Evolutionary conservation across 2,113 vertebrate genomes (phyloP).

Genomic region (Leiothrix lutea): DNA sequence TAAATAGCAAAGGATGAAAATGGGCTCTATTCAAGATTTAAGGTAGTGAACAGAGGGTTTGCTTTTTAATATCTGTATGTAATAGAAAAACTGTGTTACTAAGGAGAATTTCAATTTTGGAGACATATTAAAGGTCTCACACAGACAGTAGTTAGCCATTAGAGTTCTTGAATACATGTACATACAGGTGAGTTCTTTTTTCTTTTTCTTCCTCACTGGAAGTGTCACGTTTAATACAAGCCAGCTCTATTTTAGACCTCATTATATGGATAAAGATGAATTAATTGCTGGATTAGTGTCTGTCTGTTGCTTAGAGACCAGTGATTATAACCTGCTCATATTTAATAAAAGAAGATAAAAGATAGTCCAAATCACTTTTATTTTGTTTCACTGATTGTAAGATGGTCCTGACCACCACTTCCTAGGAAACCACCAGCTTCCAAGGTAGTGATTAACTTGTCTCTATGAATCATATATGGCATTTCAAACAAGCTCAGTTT

Average conservation of each 20-base stretch:
- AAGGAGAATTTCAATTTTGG: neutral
- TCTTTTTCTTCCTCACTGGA: neutral
- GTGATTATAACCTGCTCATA: conserved; percentile 35
- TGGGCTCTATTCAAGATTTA: neutral
- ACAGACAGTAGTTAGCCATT: neutral
- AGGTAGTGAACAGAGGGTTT: neutral
- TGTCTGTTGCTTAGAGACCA: conserved; percentile 10
- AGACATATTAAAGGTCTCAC: conserved; percentile 12
- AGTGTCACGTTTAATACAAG: neutral
- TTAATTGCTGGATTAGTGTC: conserved; percentile 48
- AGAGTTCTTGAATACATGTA: neutral
- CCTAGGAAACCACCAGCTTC: conserved; percentile 5
- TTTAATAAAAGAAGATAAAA: conserved; percentile 40
- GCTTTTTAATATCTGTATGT: neutral
- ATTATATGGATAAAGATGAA: conserved; percentile 42
- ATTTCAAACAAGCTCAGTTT: neutral
- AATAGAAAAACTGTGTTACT: neutral
- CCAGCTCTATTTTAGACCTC: conserved; percentile 22
- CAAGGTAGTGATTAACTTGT: neutral
- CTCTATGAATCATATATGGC: neutral
- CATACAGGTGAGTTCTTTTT: neutral
- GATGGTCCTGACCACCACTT: neutral
- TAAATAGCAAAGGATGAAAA: neutral
- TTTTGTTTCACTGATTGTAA: neutral
- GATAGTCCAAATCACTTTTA: neutral